Conservation (phyloP, 2,888 invertebrate species). For the Xestoiulus laeticollis region DNA sequence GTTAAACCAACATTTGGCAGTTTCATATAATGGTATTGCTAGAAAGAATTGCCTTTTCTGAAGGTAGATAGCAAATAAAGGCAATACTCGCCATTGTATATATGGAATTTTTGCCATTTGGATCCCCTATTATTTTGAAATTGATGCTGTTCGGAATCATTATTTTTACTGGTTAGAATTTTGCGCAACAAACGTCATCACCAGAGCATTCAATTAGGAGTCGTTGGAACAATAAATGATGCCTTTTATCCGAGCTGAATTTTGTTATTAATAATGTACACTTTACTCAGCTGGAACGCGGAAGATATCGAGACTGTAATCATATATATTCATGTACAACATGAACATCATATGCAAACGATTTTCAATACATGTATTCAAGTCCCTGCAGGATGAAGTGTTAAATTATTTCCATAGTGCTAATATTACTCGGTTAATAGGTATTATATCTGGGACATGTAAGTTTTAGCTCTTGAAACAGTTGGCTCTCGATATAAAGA, state of each 20-base stretch:
- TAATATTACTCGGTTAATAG: no score
- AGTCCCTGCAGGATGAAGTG: no score
- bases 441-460: no score
- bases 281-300: neutral
- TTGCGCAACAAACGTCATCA: neutral
- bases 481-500: no score
- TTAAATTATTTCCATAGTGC: no score
- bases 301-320: neutral
- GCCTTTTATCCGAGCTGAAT: neutral
- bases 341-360: no score
- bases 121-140: constrained; percentile 1
- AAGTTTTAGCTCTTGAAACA: no score
- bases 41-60: neutral
- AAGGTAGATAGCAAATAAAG: constrained; percentile 2
- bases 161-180: neutral
- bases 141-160: neutral
- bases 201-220: neutral
- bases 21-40: neutral
- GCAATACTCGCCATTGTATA: neutral
- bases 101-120: neutral
- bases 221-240: neutral
- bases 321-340: no score
- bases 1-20: constrained; percentile 37
- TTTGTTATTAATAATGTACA: neutral
- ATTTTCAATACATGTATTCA: no score